These are phyloP conservation scores for Standfussiana lucernea DNA, from an alignment of 2,888 invertebrate species.

Conservation along the genomic window DNA sequence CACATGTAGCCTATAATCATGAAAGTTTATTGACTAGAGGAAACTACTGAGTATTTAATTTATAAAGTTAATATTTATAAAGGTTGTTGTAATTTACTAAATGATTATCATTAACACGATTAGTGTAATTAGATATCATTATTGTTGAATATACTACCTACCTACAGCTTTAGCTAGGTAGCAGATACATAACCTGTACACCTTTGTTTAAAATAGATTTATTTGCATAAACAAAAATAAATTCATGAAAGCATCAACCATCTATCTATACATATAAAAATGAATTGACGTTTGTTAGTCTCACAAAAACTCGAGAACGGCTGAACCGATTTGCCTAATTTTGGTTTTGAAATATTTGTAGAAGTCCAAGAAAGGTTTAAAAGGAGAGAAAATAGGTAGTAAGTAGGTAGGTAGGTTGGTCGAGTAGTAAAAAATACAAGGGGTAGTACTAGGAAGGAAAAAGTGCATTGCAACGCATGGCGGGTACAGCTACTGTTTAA, in stretches of 20 bases:
- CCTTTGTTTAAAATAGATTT: background rate
- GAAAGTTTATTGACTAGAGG: slow-evolving; percentile 57
- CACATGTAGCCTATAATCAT: slow-evolving; percentile 7
- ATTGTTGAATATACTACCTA: background rate
- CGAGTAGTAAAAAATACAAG: too few species aligned
- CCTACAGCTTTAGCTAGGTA: background rate
- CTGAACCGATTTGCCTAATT: too few species aligned
- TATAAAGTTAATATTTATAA: slow-evolving; percentile 40
- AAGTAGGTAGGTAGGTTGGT: too few species aligned
- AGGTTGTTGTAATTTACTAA: slow-evolving; percentile 56
- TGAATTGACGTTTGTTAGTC: too few species aligned
- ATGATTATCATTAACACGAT: slow-evolving; percentile 41
- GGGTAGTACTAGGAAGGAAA: too few species aligned
- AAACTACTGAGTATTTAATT: slow-evolving; percentile 49
- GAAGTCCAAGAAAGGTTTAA: too few species aligned
- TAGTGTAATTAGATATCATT: slow-evolving; percentile 22
- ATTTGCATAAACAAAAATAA: background rate
- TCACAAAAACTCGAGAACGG: too few species aligned
- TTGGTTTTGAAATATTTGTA: too few species aligned
- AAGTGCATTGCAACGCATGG: too few species aligned
- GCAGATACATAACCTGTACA: background rate
- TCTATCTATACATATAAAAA: too few species aligned
- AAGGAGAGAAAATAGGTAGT: too few species aligned
- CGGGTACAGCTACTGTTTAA: too few species aligned
- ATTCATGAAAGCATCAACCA: background rate